Evolutionary conservation across 1,140 invertebrate species (phyloP).

Genomic region (Arion vulgaris): DNA sequence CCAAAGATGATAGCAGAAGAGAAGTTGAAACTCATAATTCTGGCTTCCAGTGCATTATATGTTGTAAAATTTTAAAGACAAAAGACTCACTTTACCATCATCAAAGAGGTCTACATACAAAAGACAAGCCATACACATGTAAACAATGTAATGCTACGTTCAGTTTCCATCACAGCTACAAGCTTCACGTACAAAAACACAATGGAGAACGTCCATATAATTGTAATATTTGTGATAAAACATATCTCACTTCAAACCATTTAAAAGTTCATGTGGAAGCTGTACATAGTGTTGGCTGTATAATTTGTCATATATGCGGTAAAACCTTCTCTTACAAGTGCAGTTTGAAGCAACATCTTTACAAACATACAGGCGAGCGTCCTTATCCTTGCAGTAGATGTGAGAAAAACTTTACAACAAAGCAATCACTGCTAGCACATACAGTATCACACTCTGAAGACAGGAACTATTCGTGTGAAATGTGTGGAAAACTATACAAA

Average conservation of each 20-base stretch:
- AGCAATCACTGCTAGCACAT: conserved; percentile 88
- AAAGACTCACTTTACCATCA: conserved; percentile 75
- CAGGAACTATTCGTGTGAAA: conserved; percentile 52
- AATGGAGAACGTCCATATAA: conserved; percentile 73
- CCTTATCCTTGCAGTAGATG: conserved; percentile 85
- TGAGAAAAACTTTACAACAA: conserved; percentile 85
- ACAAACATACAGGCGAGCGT: conserved; percentile 87
- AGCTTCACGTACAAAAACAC: conserved; percentile 75
- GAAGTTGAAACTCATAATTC: neutral
- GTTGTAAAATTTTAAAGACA: conserved; percentile 75
- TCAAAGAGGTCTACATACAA: conserved; percentile 69
- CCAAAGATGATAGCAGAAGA: neutral
- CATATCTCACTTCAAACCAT: conserved; percentile 63
- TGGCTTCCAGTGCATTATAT: conserved; percentile 72
- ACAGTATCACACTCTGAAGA: conserved; percentile 65
- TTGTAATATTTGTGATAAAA: conserved; percentile 75
- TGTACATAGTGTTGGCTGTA: conserved; percentile 56
- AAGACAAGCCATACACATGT: conserved; percentile 76
- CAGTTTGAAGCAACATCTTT: conserved; percentile 85
- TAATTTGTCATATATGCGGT: conserved; percentile 60
- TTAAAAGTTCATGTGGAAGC: conserved; percentile 64
- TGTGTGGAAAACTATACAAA: conserved; percentile 58
- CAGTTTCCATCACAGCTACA: conserved; percentile 75
- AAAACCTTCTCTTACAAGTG: conserved; percentile 92
- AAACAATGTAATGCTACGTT: conserved; percentile 76